phyloP scores from a whole-genome alignment of 2,888 invertebrate species.

The Aphidoletes aphidimyza region DNA sequence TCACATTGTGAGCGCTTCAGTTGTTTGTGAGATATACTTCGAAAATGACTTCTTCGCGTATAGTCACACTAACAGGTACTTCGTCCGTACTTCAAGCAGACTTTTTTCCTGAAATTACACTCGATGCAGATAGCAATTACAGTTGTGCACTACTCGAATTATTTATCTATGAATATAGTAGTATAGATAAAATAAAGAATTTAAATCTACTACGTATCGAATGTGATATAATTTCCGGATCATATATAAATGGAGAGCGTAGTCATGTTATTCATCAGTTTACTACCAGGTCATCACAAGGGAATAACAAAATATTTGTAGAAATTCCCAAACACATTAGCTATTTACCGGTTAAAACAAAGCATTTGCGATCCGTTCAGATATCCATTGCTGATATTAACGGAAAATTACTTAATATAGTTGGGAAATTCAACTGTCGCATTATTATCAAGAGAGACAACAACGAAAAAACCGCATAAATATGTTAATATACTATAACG shows the following conservation, averaged over 20 bases:
- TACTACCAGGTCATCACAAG: constrained; percentile 59
- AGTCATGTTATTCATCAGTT: constrained; percentile 63
- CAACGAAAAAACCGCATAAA: no score
- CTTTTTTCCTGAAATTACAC: no score
- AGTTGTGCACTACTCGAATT: no score
- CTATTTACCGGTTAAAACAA: constrained; percentile 61
- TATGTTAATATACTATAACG: no score
- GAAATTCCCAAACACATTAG: constrained; percentile 61
- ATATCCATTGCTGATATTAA: constrained; percentile 61
- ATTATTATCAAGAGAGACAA: no score
- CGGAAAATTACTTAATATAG: constrained; percentile 58
- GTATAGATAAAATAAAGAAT: no score
- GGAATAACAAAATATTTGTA: constrained; percentile 62
- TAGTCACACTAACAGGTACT: no score
- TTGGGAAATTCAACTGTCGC: no score
- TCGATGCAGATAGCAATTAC: no score
- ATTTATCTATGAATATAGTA: no score
- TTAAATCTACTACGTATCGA: constrained; percentile 60
- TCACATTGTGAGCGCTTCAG: no score
- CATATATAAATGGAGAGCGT: constrained; percentile 60
- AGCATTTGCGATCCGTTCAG: constrained; percentile 59
- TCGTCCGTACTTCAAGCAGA: no score
- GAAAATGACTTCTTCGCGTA: not conserved
- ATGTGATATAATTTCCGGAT: constrained; percentile 60
- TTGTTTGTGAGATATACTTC: not conserved